Percentiles rank a stretch among this genome's conserved stretches.
Evolutionary conservation across 2,888 invertebrate species (phyloP).

Genomic region (Rugalucina vietnamica): DNA sequence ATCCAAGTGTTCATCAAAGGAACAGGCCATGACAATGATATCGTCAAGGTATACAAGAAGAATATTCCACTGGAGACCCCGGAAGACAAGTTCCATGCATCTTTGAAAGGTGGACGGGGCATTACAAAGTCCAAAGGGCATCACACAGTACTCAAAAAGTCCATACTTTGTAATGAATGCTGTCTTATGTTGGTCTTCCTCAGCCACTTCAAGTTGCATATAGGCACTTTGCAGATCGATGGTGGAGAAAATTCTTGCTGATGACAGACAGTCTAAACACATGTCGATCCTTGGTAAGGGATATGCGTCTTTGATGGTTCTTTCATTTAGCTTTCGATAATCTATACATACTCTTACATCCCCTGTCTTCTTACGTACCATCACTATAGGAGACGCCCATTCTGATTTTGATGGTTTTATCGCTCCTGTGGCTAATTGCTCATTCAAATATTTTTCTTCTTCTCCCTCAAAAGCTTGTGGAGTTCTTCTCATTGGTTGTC

Average conservation of each 20-base stretch:
- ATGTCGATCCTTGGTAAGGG: slow-evolving; percentile 22
- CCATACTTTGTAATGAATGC: slow-evolving; percentile 16
- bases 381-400: slow-evolving; percentile 51
- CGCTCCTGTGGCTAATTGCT: slow-evolving; percentile 19
- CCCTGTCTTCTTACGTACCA: slow-evolving; percentile 44
- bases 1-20: slow-evolving; percentile 28
- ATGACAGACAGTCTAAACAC: slow-evolving; percentile 20
- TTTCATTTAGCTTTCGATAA: slow-evolving; percentile 13
- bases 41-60: slow-evolving; percentile 16
- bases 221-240: slow-evolving; percentile 11
- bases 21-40: background rate
- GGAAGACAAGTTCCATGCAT: background rate
- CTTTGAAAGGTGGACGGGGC: slow-evolving; percentile 19
- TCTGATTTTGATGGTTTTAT: slow-evolving; percentile 31
- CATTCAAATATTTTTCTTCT: slow-evolving; percentile 35
- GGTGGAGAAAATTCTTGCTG: slow-evolving; percentile 12
- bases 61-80: slow-evolving; percentile 1
- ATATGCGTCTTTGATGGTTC: slow-evolving; percentile 20
- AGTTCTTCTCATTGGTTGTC: slow-evolving; percentile 28
- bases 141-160: background rate
- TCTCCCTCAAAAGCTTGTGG: slow-evolving; percentile 37
- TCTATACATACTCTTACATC: slow-evolving; percentile 18
- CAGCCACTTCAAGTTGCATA: slow-evolving; percentile 22
- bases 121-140: slow-evolving; percentile 14
- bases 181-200: slow-evolving; percentile 18